phyloP scores from a whole-genome alignment of 1,140 invertebrate genomes.

The Melipona quadrifasciata region DNA sequence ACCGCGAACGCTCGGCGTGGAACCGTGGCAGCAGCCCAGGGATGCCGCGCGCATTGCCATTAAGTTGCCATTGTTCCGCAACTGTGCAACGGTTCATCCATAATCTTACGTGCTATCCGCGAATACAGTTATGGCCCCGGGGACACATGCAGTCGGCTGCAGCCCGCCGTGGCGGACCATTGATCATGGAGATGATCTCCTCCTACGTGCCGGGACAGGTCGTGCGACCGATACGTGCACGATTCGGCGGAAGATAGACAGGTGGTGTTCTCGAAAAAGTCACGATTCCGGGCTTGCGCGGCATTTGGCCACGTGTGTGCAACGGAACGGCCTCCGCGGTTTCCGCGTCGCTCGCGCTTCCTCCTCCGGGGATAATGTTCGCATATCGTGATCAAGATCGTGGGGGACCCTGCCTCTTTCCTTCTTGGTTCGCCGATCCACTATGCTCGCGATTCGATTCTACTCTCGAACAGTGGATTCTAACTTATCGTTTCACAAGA shows the following conservation, averaged over 20 bases:
- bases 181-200: conserved; percentile 73
- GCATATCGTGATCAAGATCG: conserved; percentile 41
- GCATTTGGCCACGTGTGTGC: conserved; percentile 59
- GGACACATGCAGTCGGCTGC: conserved; percentile 63
- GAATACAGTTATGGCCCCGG: conserved; percentile 73
- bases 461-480: background rate
- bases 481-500: no score
- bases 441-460: background rate
- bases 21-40: conserved; percentile 45
- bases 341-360: conserved; percentile 41
- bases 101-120: conserved; percentile 67
- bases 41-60: conserved; percentile 58
- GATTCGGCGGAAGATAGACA: conserved; percentile 67
- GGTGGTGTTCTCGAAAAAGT: conserved; percentile 71
- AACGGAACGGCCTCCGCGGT: conserved; percentile 55
- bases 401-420: background rate
- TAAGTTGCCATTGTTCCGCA: conserved; percentile 73
- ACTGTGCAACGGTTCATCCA: conserved; percentile 74
- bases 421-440: background rate
- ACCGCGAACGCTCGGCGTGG: background rate
- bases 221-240: conserved; percentile 69
- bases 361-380: conserved; percentile 47
- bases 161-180: conserved; percentile 61
- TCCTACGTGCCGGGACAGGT: conserved; percentile 63
- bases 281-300: conserved; percentile 60